phyloP scores from a whole-genome alignment of 2,888 invertebrate species.

The Acleris cristana region DNA sequence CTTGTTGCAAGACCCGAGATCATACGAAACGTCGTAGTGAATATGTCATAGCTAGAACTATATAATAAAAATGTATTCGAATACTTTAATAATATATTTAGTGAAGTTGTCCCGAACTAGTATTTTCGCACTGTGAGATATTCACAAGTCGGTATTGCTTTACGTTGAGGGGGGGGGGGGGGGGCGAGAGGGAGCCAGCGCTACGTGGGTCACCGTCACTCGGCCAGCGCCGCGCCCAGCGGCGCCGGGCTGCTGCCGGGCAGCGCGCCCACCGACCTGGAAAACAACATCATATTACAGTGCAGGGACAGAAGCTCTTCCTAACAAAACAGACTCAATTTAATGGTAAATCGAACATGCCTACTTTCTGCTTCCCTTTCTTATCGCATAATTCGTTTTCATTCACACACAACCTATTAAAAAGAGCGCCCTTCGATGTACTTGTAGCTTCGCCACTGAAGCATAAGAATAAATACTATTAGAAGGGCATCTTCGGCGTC shows the following conservation, averaged over 20 bases:
- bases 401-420: too few species aligned
- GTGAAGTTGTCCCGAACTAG: conserved; percentile 64
- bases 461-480: too few species aligned
- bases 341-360: too few species aligned
- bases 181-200: conserved; percentile 23
- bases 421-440: too few species aligned
- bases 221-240: conserved; percentile 66
- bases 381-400: too few species aligned
- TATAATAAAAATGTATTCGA: conserved; percentile 18
- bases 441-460: too few species aligned
- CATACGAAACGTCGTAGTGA: conserved; percentile 66
- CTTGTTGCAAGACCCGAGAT: conserved; percentile 74
- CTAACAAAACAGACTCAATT: background rate
- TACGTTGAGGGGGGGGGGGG: conserved; percentile 45
- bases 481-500: too few species aligned
- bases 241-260: conserved; percentile 38
- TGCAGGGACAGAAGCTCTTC: background rate
- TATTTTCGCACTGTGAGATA: conserved; percentile 73
- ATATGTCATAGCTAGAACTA: conserved; percentile 73
- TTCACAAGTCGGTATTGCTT: conserved; percentile 71
- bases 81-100: conserved; percentile 36
- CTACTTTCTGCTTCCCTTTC: too few species aligned
- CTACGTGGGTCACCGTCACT: conserved; percentile 48
- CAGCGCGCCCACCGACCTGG: conserved; percentile 7
- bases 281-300: background rate